Base-by-base conservation (phyloP, 1,140 invertebrate genomes). In the Dreissena polymorpha region DNA sequence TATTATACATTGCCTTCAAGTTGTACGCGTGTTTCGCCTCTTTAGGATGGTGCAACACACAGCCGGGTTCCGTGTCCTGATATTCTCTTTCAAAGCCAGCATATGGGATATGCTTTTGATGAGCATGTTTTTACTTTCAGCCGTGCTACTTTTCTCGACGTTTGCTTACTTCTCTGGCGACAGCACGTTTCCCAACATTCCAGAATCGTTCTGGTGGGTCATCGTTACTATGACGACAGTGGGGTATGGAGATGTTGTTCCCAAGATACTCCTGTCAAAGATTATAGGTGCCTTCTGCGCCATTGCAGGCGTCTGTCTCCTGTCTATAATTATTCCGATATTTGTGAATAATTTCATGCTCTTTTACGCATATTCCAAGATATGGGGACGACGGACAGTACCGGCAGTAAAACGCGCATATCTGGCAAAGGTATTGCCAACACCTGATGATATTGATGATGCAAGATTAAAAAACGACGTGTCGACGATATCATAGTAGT, bases 161-260 rank as follows among this genome's bases (percentile, higher is more conserved):
- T 60, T 85, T 18, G 64, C 87, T 5, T 90, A 85, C 65, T 89
- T 86, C 74, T 84, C 80, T 6, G 89, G 89, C 63, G 70, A 78
- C 8, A 65, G 83, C 6, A 72, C 63, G 0, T 86, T 90, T 60
- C 29, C 60, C 10, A 98, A 97, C 93, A 99, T 99, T 94, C 97
- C 97, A 12, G 93, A 97, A 76, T 97, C 97, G 12, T 94, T 98
- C 80, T 99, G 98, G 98, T 99, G 97, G 97, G 97, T 97, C n/a
- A 94, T 99, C 91, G 97, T 99, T 83, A 99, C 98, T 63, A 98
- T 99, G 97, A 99, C 98, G 85, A 99, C 98, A 0, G 98, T 99
- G 29, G 98, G 98, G 25, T 99, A 98, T 92, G 98, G 98, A 49
- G 91, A 92, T 68, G 70, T 90, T 0, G 39, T 57, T 25, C 87